A percentile compares a stretch with the other conserved stretches of the same genome.
These are phyloP conservation scores for Colaptes auratus DNA, from an alignment of 2,113 vertebrate species.

Conservation along the genomic window DNA sequence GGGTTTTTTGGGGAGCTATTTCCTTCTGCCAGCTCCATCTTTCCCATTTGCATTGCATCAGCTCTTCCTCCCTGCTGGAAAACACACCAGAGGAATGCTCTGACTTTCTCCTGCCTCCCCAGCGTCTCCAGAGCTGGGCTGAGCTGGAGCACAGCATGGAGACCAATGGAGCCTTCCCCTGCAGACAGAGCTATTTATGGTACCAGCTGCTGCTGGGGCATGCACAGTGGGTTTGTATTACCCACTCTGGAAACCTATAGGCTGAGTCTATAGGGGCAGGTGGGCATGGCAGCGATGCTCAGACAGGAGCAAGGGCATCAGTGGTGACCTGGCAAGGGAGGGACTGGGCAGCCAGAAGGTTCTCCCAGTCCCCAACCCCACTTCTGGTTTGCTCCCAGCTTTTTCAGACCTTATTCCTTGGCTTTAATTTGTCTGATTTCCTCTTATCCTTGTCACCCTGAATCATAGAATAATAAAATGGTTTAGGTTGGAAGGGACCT, in stretches of 20 bases:
- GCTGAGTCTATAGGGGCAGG: not conserved
- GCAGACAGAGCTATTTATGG: not conserved
- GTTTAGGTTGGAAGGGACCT: too few relatives aligned
- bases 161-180: not conserved
- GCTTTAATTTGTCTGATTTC: not conserved
- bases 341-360: accelerated
- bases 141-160: accelerated
- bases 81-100: accelerated
- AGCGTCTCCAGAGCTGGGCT: not conserved
- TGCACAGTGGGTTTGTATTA: not conserved
- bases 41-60: not conserved
- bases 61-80: accelerated
- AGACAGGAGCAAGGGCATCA: not conserved
- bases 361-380: not conserved
- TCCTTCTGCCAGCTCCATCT: not conserved
- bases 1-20: not conserved
- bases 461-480: too few relatives aligned
- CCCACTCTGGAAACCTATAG: not conserved
- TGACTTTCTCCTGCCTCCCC: not conserved
- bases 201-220: not conserved
- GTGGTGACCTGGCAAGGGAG: accelerated
- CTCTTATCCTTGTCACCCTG: not conserved
- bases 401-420: not conserved
- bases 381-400: not conserved
- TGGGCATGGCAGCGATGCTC: not conserved